These are phyloP conservation scores for Nematolebias whitei DNA, from an alignment of 2,113 vertebrate genomes.

Conservation along the genomic window DNA sequence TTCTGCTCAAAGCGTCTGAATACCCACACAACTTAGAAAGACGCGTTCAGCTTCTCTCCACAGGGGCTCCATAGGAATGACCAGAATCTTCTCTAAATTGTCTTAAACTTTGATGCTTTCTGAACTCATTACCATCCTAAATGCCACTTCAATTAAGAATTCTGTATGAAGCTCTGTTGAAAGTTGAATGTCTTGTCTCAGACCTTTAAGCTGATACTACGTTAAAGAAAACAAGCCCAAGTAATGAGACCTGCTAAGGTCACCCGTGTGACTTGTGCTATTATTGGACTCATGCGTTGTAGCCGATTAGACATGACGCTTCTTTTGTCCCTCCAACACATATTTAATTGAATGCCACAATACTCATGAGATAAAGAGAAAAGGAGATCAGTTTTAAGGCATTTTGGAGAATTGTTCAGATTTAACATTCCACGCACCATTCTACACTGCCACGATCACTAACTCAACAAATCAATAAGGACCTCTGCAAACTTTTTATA, in stretches of 20 bases:
- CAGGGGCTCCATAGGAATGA: neutral
- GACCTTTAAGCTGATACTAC: neutral
- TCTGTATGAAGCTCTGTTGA: neutral
- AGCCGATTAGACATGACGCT: conserved; percentile 9
- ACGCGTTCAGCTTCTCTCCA: neutral
- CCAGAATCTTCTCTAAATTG: conserved; percentile 5
- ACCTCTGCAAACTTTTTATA: too few species aligned
- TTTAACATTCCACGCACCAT: neutral
- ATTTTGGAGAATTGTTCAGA: neutral
- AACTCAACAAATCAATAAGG: too few species aligned
- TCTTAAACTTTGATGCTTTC: conserved; percentile 8
- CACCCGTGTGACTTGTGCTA: neutral
- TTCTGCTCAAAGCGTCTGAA: conserved; percentile 4
- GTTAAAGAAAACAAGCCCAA: neutral
- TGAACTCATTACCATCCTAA: conserved; percentile 7
- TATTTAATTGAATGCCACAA: conserved; percentile 13
- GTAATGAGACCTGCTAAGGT: conserved; percentile 19
- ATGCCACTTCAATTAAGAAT: conserved; percentile 13
- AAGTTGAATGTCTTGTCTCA: conserved; percentile 6
- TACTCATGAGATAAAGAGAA: neutral
- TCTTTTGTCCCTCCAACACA: conserved; percentile 11
- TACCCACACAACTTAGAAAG: conserved; percentile 16
- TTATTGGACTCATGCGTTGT: conserved; percentile 8
- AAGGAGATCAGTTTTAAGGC: neutral
- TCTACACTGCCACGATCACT: neutral